These are phyloP conservation scores for Agrochola circellaris DNA, from an alignment of 2,888 invertebrate species.

Conservation along the genomic window DNA sequence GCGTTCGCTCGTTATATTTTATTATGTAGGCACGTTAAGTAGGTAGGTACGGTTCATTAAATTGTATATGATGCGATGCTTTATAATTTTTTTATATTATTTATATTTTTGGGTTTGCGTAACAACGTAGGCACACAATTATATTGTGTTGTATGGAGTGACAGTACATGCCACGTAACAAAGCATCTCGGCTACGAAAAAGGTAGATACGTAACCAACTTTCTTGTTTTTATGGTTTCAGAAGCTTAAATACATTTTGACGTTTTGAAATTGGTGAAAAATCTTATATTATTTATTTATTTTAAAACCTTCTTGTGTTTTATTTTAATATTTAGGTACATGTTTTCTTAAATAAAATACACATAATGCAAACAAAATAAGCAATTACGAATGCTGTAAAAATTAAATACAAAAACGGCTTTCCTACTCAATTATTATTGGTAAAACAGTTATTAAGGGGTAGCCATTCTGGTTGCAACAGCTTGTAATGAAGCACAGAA, in stretches of 20 bases:
- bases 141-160: not conserved
- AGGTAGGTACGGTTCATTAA: slow-evolving; percentile 32
- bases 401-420: not conserved
- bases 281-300: not conserved
- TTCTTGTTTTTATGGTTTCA: not conserved
- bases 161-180: not conserved
- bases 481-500: not conserved
- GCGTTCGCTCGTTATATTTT: slow-evolving; percentile 30
- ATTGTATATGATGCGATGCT: slow-evolving; percentile 5
- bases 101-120: slow-evolving; percentile 6
- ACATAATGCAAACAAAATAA: not conserved
- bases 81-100: not conserved
- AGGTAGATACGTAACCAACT: too few species aligned
- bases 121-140: not conserved
- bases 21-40: slow-evolving; percentile 19
- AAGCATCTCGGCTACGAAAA: not conserved
- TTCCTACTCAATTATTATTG: not conserved
- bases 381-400: not conserved
- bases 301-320: not conserved
- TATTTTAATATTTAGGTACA: not conserved
- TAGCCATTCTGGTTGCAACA: not conserved
- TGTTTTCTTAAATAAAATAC: not conserved
- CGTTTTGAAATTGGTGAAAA: not conserved
- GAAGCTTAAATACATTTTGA: not conserved
- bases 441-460: not conserved